Percentiles rank a stretch among this genome's conserved stretches.
These are phyloP conservation scores for Meliscaeva auricollis DNA, from an alignment of 2,888 invertebrate species.

Conservation along the genomic window DNA sequence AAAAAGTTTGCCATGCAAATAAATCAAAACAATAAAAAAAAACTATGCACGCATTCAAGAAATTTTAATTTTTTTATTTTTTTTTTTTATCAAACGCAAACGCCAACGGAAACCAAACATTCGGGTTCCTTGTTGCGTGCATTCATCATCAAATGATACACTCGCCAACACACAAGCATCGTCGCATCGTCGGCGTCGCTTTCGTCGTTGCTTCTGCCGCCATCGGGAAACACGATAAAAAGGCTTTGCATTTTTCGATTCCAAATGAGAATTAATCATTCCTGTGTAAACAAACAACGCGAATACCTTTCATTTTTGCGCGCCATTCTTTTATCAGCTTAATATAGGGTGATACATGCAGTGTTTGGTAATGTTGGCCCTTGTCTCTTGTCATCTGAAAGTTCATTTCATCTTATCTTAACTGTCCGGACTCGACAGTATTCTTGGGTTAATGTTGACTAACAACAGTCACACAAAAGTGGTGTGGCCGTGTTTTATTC, in stretches of 20 bases:
- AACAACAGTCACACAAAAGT: no score
- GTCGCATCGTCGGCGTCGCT: neutral
- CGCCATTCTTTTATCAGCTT: slow-evolving; percentile 26
- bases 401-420: no score
- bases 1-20: neutral
- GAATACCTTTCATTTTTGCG: slow-evolving; percentile 53
- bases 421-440: no score
- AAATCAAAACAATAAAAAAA: slow-evolving; percentile 9
- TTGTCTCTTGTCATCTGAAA: no score
- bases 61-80: neutral
- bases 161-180: neutral
- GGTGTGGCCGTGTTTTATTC: no score
- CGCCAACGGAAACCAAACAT: slow-evolving; percentile 18
- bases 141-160: slow-evolving; percentile 12
- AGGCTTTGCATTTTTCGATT: slow-evolving; percentile 36
- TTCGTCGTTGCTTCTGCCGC: neutral
- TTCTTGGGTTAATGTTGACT: no score
- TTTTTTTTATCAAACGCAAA: slow-evolving; percentile 1
- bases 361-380: neutral
- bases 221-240: slow-evolving; percentile 12
- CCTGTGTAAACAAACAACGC: slow-evolving; percentile 60
- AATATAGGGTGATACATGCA: slow-evolving; percentile 26
- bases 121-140: slow-evolving; percentile 30
- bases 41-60: neutral
- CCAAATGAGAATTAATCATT: slow-evolving; percentile 47